These are phyloP conservation scores for Sphinx pinastri DNA, from an alignment of 2,888 invertebrate genomes.

Conservation along the genomic window DNA sequence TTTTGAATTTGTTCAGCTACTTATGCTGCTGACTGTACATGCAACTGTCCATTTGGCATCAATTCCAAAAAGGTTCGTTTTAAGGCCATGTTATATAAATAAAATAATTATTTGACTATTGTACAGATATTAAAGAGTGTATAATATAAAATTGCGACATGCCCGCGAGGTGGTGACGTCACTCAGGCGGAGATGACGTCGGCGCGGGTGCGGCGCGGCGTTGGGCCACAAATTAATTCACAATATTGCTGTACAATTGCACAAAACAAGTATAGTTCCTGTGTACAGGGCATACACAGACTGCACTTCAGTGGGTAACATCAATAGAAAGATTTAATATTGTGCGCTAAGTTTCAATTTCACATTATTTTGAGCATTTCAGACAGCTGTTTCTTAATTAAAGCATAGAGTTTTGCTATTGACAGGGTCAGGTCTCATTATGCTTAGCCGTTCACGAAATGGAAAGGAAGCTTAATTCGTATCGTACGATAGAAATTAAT, in stretches of 20 bases:
- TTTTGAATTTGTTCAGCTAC: no score
- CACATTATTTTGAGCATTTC: slow-evolving; percentile 80
- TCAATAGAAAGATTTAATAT: slow-evolving; percentile 76
- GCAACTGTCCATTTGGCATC: slow-evolving; percentile 12
- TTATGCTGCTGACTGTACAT: no score
- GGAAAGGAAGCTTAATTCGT: slow-evolving; percentile 53
- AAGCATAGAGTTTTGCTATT: slow-evolving; percentile 83
- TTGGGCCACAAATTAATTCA: slow-evolving; percentile 53
- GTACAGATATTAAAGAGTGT: slow-evolving; percentile 14
- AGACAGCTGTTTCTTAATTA: slow-evolving; percentile 78
- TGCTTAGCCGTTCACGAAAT: slow-evolving; percentile 58
- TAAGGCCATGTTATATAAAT: slow-evolving; percentile 23
- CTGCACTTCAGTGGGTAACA: slow-evolving; percentile 77
- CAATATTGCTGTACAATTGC: slow-evolving; percentile 73
- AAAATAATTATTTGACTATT: slow-evolving; percentile 18
- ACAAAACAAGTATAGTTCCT: slow-evolving; percentile 67
- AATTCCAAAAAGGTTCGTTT: slow-evolving; percentile 21
- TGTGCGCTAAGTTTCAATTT: slow-evolving; percentile 83
- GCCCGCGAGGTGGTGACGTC: neutral
- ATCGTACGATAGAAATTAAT: slow-evolving; percentile 64
- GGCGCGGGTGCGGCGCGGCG: slow-evolving; percentile 43
- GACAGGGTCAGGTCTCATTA: slow-evolving; percentile 68
- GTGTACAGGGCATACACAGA: slow-evolving; percentile 77
- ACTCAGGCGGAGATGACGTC: slow-evolving; percentile 17
- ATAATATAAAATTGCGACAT: slow-evolving; percentile 12